These are phyloP conservation scores for Pachypsylla venusta DNA, from an alignment of 1,140 invertebrate genomes.

Conservation along the genomic window DNA sequence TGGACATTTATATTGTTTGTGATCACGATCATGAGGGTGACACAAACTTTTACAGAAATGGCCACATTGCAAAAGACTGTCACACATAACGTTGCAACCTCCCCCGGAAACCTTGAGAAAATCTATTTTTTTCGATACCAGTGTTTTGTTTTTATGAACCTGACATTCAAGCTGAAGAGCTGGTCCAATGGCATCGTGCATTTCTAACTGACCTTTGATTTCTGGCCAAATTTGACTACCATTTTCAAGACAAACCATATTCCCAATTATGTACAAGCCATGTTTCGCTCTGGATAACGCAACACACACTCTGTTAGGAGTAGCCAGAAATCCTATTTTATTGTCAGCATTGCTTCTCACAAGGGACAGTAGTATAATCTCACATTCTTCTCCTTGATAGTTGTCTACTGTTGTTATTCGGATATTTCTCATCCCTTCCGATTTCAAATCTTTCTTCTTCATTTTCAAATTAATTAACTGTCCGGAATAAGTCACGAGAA, in stretches of 20 bases:
- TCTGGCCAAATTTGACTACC: conserved; percentile 16
- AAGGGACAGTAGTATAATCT: conserved; percentile 66
- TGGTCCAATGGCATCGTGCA: conserved; percentile 21
- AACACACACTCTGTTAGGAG: conserved; percentile 58
- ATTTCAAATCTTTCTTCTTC: background rate
- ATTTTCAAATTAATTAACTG: conserved; percentile 28
- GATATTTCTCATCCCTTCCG: conserved; percentile 22
- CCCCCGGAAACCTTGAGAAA: conserved; percentile 23
- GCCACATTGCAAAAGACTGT: conserved; percentile 32
- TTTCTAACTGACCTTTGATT: conserved; percentile 9
- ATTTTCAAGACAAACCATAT: conserved; percentile 23
- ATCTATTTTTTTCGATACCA: conserved; percentile 21
- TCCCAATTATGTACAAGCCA: conserved; percentile 46
- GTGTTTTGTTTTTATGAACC: conserved; percentile 32
- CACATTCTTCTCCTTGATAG: conserved; percentile 73
- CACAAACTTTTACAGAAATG: conserved; percentile 39
- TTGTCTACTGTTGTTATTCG: conserved; percentile 57
- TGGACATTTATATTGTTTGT: conserved; percentile 31
- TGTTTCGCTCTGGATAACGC: conserved; percentile 63
- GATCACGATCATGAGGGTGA: conserved; percentile 34
- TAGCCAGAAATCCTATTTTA: conserved; percentile 54
- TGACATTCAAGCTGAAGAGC: conserved; percentile 34
- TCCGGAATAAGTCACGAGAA: conserved; percentile 48
- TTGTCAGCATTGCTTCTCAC: conserved; percentile 53
- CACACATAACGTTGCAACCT: conserved; percentile 27